These are phyloP conservation scores for Dasysyrphus albostriatus DNA, from an alignment of 2,888 invertebrate species.

Conservation along the genomic window DNA sequence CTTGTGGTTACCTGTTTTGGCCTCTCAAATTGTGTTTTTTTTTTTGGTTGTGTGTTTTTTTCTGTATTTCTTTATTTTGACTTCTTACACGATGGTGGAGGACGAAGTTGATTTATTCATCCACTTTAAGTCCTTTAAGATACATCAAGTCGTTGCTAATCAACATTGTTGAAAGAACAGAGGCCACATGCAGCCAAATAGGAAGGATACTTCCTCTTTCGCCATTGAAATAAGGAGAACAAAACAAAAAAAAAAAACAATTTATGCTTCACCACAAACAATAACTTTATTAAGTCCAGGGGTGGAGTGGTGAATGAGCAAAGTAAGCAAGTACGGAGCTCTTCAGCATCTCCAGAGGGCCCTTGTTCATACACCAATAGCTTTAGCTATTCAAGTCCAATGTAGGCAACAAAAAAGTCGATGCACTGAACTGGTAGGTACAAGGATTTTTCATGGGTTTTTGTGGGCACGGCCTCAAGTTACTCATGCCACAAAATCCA, in stretches of 20 bases:
- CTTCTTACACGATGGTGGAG: not conserved
- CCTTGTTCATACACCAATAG: not conserved
- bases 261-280: constrained; percentile 55
- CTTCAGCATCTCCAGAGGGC: not conserved
- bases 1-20: constrained; percentile 51
- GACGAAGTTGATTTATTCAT: constrained; percentile 66
- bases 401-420: no score
- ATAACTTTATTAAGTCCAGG: constrained; percentile 55
- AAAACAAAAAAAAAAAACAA: constrained; percentile 14
- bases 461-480: not conserved
- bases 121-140: constrained; percentile 71
- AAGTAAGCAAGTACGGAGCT: not conserved
- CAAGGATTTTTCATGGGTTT: no score
- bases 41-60: not conserved
- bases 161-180: constrained; percentile 40
- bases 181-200: constrained; percentile 17
- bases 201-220: constrained; percentile 1
- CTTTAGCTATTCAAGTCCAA: not conserved
- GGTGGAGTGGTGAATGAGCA: not conserved
- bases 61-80: constrained; percentile 10
- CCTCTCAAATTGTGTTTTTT: constrained; percentile 6
- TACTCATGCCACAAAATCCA: not conserved
- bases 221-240: constrained; percentile 27
- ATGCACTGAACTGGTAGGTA: no score
- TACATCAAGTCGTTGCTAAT: constrained; percentile 63